phyloP scores from a whole-genome alignment of 2,888 invertebrate species.

The Eristalis arbustorum region DNA sequence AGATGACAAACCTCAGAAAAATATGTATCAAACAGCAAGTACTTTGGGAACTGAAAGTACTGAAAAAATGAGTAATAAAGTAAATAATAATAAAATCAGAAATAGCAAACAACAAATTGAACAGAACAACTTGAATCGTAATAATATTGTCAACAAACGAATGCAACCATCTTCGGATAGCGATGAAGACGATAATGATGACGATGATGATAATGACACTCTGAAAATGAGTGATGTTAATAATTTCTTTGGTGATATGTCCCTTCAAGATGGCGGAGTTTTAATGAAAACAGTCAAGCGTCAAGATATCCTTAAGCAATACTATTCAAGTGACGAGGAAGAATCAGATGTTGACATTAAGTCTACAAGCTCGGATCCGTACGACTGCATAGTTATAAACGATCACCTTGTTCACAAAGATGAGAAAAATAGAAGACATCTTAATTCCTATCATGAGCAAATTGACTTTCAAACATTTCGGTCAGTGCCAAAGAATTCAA shows the following conservation, averaged over 20 bases:
- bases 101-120: constrained; percentile 28
- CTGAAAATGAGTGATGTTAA: constrained; percentile 83
- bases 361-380: constrained; percentile 88
- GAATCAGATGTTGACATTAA: constrained; percentile 81
- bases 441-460: constrained; percentile 79
- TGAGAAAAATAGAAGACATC: constrained; percentile 78
- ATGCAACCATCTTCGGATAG: constrained; percentile 44
- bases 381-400: constrained; percentile 91
- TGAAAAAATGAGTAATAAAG: constrained; percentile 77
- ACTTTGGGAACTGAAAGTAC: constrained; percentile 65
- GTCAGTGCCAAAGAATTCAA: constrained; percentile 45
- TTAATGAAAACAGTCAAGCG: constrained; percentile 87
- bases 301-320: constrained; percentile 87
- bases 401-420: constrained; percentile 84
- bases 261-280: constrained; percentile 81
- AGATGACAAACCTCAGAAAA: constrained; percentile 48
- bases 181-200: constrained; percentile 76
- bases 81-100: constrained; percentile 78
- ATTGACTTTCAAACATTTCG: constrained; percentile 80
- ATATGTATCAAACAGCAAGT: constrained; percentile 14
- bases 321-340: constrained; percentile 84
- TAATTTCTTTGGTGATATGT: constrained; percentile 77
- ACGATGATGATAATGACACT: constrained; percentile 77
- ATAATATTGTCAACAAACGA: constrained; percentile 31
- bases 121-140: constrained; percentile 13